These are phyloP conservation scores for Acanthoscelides obtectus DNA, from an alignment of 2,888 invertebrate genomes.

Conservation along the genomic window DNA sequence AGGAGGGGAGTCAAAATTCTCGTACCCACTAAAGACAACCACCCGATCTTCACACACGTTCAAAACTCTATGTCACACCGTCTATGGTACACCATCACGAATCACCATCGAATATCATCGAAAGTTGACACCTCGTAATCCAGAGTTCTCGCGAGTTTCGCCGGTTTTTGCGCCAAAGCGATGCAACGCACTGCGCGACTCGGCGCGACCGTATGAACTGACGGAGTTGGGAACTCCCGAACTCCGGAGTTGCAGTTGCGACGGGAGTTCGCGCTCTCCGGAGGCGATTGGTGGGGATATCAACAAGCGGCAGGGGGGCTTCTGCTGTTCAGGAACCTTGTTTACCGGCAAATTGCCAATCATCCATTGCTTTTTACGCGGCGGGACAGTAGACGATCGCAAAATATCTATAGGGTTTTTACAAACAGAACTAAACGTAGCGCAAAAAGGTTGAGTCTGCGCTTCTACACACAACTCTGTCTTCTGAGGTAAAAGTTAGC, in stretches of 20 bases:
- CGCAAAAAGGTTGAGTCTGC: too few species aligned
- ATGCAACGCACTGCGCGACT: not conserved
- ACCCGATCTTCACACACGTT: not conserved
- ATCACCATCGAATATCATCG: not conserved
- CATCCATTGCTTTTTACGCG: not conserved
- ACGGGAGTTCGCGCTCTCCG: not conserved
- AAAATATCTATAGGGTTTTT: too few species aligned
- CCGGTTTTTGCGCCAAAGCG: not conserved
- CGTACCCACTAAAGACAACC: not conserved
- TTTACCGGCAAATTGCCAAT: not conserved
- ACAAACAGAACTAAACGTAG: too few species aligned
- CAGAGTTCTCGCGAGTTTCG: not conserved
- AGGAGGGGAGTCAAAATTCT: not conserved
- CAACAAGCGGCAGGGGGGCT: not conserved
- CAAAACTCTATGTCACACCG: not conserved
- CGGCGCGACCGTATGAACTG: not conserved
- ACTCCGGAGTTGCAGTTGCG: not conserved
- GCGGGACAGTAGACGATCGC: too few species aligned
- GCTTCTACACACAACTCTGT: too few species aligned
- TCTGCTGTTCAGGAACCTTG: not conserved
- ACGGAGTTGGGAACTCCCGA: not conserved
- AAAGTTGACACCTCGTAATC: not conserved
- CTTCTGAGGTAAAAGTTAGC: too few species aligned
- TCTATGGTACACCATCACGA: not conserved
- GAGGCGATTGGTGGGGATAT: not conserved